These are phyloP conservation scores for Octodon degus DNA, from an alignment of 2,113 vertebrate genomes.

Conservation along the genomic window DNA sequence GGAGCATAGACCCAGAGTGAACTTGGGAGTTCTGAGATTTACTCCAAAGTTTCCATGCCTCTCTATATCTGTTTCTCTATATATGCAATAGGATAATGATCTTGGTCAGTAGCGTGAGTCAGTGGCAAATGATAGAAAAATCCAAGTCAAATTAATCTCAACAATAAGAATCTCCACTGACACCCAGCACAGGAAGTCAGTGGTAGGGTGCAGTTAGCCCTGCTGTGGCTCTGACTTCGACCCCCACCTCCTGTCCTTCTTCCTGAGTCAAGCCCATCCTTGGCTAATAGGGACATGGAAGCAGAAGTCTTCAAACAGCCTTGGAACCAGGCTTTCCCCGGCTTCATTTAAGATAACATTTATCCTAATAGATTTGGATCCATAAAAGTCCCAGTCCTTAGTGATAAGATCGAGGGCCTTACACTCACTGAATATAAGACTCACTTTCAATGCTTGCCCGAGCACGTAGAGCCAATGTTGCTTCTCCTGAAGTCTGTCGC, in stretches of 20 bases:
- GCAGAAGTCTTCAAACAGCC: not conserved
- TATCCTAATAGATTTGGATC: not conserved
- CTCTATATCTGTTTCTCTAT: not conserved
- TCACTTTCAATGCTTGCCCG: not conserved
- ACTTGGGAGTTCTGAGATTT: not conserved
- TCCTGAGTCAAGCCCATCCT: not conserved
- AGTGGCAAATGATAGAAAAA: not conserved
- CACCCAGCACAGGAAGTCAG: not conserved
- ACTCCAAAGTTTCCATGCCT: not conserved
- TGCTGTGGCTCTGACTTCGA: not conserved
- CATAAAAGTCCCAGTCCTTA: not conserved
- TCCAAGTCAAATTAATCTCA: not conserved
- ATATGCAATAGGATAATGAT: not conserved
- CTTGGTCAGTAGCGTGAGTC: not conserved
- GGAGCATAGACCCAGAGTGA: not conserved
- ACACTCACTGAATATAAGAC: not conserved
- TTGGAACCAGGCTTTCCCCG: not conserved
- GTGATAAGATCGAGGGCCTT: not conserved
- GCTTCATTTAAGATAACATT: not conserved
- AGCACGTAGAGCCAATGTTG: not conserved
- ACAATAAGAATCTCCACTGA: not conserved
- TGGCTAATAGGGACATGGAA: not conserved
- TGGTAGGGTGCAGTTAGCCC: not conserved
- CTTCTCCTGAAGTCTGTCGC: not conserved
- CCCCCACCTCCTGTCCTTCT: not conserved